A percentile compares a stretch with the other conserved stretches of the same genome.
Conservation (phyloP, 2,797 vertebrate species). For the Phataginus tetradactyla region DNA sequence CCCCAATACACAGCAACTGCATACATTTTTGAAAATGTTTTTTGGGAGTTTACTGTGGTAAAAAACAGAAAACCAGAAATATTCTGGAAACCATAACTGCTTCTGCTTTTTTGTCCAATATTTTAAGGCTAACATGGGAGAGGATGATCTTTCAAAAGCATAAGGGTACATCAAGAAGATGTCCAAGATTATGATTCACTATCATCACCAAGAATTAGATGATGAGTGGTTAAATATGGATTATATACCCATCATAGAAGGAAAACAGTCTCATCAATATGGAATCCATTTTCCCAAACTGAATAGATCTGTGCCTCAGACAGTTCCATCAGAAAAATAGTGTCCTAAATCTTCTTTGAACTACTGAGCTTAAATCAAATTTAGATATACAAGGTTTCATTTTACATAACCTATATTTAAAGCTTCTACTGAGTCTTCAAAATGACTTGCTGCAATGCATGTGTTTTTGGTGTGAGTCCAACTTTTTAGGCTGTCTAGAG, state of each 20-base stretch:
- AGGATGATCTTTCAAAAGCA: not conserved
- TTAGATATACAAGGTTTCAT: conserved; percentile 65
- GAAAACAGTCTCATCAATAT: conserved; percentile 20
- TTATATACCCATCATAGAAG: not conserved
- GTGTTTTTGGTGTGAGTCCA: conserved; percentile 65
- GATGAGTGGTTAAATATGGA: not conserved
- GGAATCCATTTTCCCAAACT: conserved; percentile 55
- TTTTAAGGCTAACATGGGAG: not conserved
- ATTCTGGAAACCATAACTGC: not conserved
- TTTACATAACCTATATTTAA: conserved; percentile 72
- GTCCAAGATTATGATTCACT: not conserved
- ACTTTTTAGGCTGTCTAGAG: conserved; percentile 66
- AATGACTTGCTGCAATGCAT: conserved; percentile 63
- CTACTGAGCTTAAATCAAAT: conserved; percentile 60
- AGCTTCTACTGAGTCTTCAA: conserved; percentile 61
- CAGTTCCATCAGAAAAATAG: conserved; percentile 53
- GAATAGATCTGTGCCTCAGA: not conserved
- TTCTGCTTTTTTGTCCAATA: not conserved
- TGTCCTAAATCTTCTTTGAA: conserved; percentile 69
- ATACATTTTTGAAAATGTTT: not conserved
- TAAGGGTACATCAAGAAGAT: not conserved
- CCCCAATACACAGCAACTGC: not conserved
- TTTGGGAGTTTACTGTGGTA: not conserved
- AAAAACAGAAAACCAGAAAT: not conserved
- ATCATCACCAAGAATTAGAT: not conserved